phyloP scores from a whole-genome alignment of 2,797 vertebrate species.

The Apogon hyalosoma region DNA sequence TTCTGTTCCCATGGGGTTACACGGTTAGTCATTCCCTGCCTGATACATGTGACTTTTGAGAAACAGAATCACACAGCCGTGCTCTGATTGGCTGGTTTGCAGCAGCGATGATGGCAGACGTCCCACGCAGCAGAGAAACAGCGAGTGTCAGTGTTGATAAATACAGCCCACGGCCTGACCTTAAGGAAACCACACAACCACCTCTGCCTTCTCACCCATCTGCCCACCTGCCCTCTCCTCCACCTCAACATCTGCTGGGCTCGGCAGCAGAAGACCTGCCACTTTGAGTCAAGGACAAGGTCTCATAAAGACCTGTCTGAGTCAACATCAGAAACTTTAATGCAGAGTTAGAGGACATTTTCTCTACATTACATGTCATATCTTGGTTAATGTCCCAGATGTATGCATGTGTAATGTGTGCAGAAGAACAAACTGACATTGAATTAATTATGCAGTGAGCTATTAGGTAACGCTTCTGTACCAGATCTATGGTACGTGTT shows the following conservation, averaged over 20 bases:
- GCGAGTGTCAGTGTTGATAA: conserved; percentile 60
- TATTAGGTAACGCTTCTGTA: neutral
- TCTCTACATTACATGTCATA: neutral
- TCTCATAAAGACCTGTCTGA: conserved; percentile 15
- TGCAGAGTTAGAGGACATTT: too few relatives aligned
- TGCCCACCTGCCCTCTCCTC: conserved; percentile 40
- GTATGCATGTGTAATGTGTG: neutral
- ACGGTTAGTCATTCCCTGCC: conserved; percentile 30
- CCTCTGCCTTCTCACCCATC: conserved; percentile 36
- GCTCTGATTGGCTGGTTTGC: conserved; percentile 43
- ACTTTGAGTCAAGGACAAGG: conserved; percentile 30
- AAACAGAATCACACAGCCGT: conserved; percentile 22
- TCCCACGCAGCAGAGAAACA: conserved; percentile 52
- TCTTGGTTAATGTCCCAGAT: conserved; percentile 8
- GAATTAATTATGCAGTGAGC: conserved; percentile 44
- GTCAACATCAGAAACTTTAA: neutral
- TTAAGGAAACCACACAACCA: conserved; percentile 46
- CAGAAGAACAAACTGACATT: conserved; percentile 23
- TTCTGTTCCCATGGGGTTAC: conserved; percentile 5
- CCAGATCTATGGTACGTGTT: too few relatives aligned
- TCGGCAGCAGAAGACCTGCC: conserved; percentile 1
- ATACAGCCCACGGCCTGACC: conserved; percentile 58
- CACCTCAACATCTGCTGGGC: neutral
- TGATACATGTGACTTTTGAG: conserved; percentile 26
- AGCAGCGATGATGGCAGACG: conserved; percentile 18